Evolutionary conservation across 2,797 vertebrate species (phyloP), one percentile per base, ranked within the genome.

Genomic region (Spinibarbus caldwelli): DNA sequence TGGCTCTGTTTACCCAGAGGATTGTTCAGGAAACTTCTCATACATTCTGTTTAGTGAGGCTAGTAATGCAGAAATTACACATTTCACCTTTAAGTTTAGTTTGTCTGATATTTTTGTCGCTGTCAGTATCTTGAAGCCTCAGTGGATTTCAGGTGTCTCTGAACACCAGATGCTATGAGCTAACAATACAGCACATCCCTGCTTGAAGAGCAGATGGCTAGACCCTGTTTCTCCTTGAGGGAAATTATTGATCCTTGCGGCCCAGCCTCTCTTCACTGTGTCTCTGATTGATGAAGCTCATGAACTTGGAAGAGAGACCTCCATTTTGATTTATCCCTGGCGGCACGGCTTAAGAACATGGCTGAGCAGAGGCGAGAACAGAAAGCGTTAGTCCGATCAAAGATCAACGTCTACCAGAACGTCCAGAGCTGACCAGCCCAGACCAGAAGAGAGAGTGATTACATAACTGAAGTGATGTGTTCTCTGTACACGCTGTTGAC

Each of bases 261-360:
- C 67, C 34, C 26, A 62, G 66, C 23, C 54, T 72, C 68, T 72
- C 62, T 79, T 81, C 31, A 31, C 64, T 45, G 72, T 84, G 83
- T 78, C 34, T 72, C 29, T 72, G 75, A 45, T 78, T 83, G 80
- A 85, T 88, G 79, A 82, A 83, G 66, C 83, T 38, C 75, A 49
- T 79, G 84, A 87, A 85, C 78, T 70, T 85, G 23, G 72, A 43
- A 81, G 36, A 77, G 72, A 78, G 54, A 78, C 86, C 86, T 87
- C 86, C 83, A 87, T 87, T 87, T 86, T 86, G 79, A 86, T 68
- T 86, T 59, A 45, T 66, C 78, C 52, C 81, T 86, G 70, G 68
- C 15, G 66, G 78, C 77, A 70, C 70, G 3, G 57, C n/a, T 52
- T 81, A 83, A 80, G 75, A 83, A 85, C 83, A 87, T 87, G 72